Evolutionary conservation across 2,113 vertebrate species (phyloP), one percentile per base, ranked within the genome.

Genomic region (Paraplagusia blochii): DNA sequence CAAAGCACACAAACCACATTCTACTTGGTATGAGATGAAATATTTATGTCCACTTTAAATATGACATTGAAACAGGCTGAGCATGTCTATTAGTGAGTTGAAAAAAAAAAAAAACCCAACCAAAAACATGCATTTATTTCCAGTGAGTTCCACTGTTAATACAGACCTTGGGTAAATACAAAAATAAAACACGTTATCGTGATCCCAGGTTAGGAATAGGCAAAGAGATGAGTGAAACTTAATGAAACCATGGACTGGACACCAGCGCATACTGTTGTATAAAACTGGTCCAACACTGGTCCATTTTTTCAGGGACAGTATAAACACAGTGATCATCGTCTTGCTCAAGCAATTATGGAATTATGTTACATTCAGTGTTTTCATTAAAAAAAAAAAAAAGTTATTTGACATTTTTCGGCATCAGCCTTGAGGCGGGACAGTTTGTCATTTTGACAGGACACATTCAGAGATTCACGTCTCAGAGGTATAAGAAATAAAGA

Each of bases 381-480:
- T 29, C 22, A 29, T 4, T 52, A 68, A 50, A 58, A 66, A 50
- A 8, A n/a, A 43, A 63, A 15, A 44, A 43, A 48, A 69, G 44
- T 39, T 39, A 11, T 12, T 4, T 39, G 6, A 7, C 14, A 11
- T 39, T 40, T 40, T 18, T 44, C 58, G 40, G 40, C 3, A 35
- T 56, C 58, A 58, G 36, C 34, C 44, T 65, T 53, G 12, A 40
- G 63, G 60, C 44, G 15, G 39, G 51, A 72, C 49, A 54, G 22
- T 45, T 4, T 47, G 52, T 63, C 56, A 71, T 14, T 53, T 42
- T 44, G 43, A 77, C 66, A 49, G 48, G 60, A 80, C 60, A 80
- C 70, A 75, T 79, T 85, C 68, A 84, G 70, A 81, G 44, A 74
- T 43, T 72, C 56, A 80, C 47, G 72, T 74, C 46, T 69, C 56